phyloP scores from a whole-genome alignment of 2,888 invertebrate species.

The Onthophagus sagittarius region DNA sequence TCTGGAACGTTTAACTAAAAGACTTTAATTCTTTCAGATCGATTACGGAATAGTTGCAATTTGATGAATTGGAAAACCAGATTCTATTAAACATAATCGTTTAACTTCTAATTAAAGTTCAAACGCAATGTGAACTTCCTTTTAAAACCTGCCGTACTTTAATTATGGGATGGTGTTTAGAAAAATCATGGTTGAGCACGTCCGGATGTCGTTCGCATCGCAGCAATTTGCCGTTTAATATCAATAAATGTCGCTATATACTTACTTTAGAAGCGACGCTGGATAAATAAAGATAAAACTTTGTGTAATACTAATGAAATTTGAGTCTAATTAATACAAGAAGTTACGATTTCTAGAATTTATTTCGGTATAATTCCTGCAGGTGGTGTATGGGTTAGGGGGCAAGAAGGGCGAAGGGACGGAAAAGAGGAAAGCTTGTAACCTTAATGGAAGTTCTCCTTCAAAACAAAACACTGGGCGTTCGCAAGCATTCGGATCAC shows the following conservation, averaged over 20 bases:
- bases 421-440: background rate
- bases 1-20: background rate
- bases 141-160: background rate
- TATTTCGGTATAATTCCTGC: background rate
- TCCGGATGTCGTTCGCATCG: background rate
- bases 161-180: background rate
- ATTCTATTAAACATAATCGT: background rate
- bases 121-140: background rate
- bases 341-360: background rate
- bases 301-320: background rate
- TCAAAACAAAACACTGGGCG: slow-evolving; percentile 45
- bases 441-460: slow-evolving; percentile 34
- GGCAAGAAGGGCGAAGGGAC: background rate
- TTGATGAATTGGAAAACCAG: too few species aligned
- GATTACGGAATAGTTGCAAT: too few species aligned
- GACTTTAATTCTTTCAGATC: too few species aligned
- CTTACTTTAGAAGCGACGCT: background rate
- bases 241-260: background rate
- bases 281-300: background rate
- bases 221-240: background rate
- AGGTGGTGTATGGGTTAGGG: background rate
- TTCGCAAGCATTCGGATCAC: slow-evolving; percentile 45
- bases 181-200: background rate
- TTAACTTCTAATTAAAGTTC: background rate
- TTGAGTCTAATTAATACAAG: background rate